Conservation (phyloP, 1,140 invertebrate species). For the Rhopalosiphum maidis region DNA sequence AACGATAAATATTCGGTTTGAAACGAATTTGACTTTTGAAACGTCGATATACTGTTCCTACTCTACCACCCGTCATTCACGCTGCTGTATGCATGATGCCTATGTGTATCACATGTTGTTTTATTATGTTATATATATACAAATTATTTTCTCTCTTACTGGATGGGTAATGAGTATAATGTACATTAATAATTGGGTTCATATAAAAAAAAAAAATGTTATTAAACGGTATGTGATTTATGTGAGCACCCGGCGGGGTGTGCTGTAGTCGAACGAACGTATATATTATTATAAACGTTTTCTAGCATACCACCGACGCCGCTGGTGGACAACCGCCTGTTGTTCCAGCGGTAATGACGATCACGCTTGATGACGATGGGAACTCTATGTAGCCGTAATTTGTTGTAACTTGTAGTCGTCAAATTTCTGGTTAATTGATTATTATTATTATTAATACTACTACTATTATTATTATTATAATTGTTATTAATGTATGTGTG, state of each 20-base stretch:
- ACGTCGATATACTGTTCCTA: neutral
- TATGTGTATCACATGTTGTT: neutral
- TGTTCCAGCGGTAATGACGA: neutral
- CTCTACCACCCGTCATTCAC: neutral
- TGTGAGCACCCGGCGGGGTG: neutral
- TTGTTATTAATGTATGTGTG: neutral
- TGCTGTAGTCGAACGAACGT: neutral
- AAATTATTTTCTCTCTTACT: neutral
- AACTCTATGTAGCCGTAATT: neutral
- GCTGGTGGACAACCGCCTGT: neutral
- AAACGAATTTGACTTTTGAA: constrained; percentile 15
- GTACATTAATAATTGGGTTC: neutral
- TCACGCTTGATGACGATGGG: neutral
- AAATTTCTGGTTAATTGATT: constrained; percentile 13
- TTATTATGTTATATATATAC: neutral
- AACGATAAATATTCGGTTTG: neutral
- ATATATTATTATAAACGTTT: neutral
- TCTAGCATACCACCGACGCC: neutral
- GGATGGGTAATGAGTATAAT: neutral
- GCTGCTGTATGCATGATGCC: neutral
- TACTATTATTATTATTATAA: neutral
- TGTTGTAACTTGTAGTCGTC: constrained; percentile 15
- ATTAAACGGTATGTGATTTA: constrained; percentile 10
- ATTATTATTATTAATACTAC: neutral
- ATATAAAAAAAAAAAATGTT: constrained; percentile 8